Conservation (phyloP, 2,888 invertebrate species). For the Zhuqinia jingwanae region DNA sequence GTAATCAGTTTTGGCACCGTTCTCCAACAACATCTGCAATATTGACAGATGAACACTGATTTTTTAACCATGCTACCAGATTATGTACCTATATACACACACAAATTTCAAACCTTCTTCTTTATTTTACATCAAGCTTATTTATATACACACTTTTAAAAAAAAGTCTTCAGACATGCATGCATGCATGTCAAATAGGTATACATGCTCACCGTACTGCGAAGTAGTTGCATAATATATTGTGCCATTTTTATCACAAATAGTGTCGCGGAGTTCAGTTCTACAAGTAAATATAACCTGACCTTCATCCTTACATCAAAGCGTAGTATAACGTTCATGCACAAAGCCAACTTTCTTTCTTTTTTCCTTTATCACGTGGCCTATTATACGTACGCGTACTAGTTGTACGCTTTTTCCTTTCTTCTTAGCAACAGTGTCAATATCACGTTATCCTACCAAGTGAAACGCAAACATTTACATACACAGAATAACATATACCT, state of each 20-base stretch:
- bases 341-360: conserved; percentile 12
- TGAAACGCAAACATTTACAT: not conserved
- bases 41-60: conserved; percentile 81
- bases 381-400: no score
- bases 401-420: not conserved
- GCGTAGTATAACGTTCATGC: not conserved
- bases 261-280: conserved; percentile 6
- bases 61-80: not conserved
- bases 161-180: no score
- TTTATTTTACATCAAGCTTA: not conserved
- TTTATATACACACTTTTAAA: no score
- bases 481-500: not conserved
- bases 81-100: not conserved
- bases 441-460: not conserved
- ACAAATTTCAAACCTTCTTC: no score
- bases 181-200: not conserved
- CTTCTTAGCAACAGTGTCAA: conserved; percentile 9
- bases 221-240: not conserved
- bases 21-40: conserved; percentile 86
- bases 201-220: no score
- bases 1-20: conserved; percentile 91
- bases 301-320: conserved; percentile 15
- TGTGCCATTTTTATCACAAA: conserved; percentile 6
- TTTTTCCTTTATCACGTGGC: conserved; percentile 35
- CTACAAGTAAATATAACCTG: conserved; percentile 41